phyloP scores from a whole-genome alignment of 2,888 invertebrate genomes.

The Heliconius erato region DNA sequence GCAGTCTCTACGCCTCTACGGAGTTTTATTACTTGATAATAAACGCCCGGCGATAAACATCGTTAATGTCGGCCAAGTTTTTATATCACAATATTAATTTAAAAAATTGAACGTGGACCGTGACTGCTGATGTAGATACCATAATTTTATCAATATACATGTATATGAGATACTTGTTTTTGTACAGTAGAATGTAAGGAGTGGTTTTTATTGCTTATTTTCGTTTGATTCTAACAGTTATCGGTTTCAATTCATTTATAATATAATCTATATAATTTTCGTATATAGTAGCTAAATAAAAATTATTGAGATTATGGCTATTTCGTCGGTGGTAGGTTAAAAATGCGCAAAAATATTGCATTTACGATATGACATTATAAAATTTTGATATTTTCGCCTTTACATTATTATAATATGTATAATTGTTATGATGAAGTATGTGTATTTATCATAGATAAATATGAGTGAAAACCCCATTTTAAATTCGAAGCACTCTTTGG shows the following conservation, averaged over 20 bases:
- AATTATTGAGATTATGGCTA: too few species aligned
- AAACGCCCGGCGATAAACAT: constrained; percentile 57
- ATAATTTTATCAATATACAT: not conserved
- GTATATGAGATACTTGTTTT: not conserved
- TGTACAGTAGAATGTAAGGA: not conserved
- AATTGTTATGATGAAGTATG: too few species aligned
- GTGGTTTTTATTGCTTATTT: constrained; percentile 1
- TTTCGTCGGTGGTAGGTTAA: too few species aligned
- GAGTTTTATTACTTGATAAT: constrained; percentile 59
- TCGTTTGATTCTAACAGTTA: too few species aligned
- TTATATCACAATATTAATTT: constrained; percentile 54
- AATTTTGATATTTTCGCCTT: too few species aligned
- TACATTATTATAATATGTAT: too few species aligned
- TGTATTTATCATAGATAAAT: not conserved
- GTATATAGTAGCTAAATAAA: too few species aligned
- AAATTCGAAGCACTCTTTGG: not conserved
- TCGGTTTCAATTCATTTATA: too few species aligned
- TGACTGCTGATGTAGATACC: constrained; percentile 26
- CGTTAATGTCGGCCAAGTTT: constrained; percentile 54
- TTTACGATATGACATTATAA: too few species aligned
- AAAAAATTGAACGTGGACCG: constrained; percentile 41
- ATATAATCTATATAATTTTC: too few species aligned
- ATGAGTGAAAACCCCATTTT: not conserved
- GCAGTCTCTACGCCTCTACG: constrained; percentile 49
- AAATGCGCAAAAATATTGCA: too few species aligned